Conservation (phyloP, 1,140 invertebrate species). For the Cyphomyrmex costatus region DNA sequence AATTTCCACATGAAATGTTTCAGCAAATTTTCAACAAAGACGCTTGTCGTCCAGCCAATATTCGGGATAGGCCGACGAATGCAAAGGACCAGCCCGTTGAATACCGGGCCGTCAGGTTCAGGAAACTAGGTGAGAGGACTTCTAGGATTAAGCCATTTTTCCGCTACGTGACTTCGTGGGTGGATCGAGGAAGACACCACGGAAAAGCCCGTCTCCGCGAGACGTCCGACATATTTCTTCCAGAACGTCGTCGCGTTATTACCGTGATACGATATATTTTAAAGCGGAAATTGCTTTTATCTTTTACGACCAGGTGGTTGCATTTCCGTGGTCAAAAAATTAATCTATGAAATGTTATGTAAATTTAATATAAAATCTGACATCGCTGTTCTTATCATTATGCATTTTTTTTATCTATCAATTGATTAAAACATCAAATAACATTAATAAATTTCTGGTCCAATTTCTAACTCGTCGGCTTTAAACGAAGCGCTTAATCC, state of each 20-base stretch:
- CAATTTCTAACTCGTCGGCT: background rate
- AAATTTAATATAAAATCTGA: constrained; percentile 27
- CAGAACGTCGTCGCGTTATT: constrained; percentile 69
- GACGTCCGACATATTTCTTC: constrained; percentile 68
- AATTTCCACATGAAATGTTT: constrained; percentile 4
- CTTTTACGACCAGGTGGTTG: constrained; percentile 21
- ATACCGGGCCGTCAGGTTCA: constrained; percentile 56
- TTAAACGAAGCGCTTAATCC: background rate
- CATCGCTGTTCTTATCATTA: background rate
- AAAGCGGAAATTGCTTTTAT: constrained; percentile 59
- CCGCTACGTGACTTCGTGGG: constrained; percentile 74
- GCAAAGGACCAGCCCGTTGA: constrained; percentile 64
- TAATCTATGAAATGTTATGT: background rate
- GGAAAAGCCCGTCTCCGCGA: constrained; percentile 56
- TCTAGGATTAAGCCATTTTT: constrained; percentile 77
- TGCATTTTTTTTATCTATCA: background rate
- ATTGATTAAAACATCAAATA: constrained; percentile 16
- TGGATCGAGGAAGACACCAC: constrained; percentile 65
- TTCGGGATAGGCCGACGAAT: constrained; percentile 62
- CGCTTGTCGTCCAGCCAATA: constrained; percentile 51
- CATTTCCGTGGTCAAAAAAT: background rate
- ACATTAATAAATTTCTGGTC: background rate
- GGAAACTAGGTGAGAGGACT: constrained; percentile 74
- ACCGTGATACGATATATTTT: constrained; percentile 73
- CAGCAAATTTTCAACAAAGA: constrained; percentile 31